phyloP scores from a whole-genome alignment of 2,888 invertebrate genomes.

The Ectobius pallidus region DNA sequence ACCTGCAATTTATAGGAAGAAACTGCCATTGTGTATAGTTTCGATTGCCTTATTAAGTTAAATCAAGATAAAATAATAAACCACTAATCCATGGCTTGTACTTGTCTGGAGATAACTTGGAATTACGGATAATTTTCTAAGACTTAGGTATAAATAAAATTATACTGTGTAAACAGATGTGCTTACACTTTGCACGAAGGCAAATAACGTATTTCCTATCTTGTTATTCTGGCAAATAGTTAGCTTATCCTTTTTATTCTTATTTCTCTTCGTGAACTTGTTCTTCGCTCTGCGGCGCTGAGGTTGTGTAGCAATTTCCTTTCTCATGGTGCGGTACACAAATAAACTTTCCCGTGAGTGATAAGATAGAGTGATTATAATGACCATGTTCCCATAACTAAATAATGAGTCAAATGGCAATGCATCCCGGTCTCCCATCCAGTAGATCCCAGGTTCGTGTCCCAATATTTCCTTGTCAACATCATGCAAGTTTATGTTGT shows the following conservation, averaged over 20 bases:
- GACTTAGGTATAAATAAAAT: conserved; percentile 7
- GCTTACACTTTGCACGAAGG: not conserved
- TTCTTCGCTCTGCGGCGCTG: not conserved
- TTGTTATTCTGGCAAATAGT: not conserved
- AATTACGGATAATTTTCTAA: conserved; percentile 8
- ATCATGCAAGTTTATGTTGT: no score
- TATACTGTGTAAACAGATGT: conserved; percentile 18
- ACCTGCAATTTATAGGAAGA: conserved; percentile 2
- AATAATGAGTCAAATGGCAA: no score
- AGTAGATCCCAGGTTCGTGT: no score
- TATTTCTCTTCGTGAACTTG: not conserved
- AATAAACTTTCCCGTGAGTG: no score
- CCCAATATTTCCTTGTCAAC: no score
- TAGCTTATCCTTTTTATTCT: not conserved
- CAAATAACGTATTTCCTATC: not conserved
- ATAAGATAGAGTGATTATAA: no score
- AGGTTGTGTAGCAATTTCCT: not conserved
- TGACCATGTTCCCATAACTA: no score
- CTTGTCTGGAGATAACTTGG: conserved; percentile 6
- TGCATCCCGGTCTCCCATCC: no score
- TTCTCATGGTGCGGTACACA: no score
- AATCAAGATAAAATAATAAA: conserved; percentile 27
- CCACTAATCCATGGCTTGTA: not conserved
- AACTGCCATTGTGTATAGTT: not conserved
- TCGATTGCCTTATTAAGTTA: conserved; percentile 21